Base-by-base conservation (phyloP, 2,113 vertebrate genomes). In the Macquaria ambigua region DNA sequence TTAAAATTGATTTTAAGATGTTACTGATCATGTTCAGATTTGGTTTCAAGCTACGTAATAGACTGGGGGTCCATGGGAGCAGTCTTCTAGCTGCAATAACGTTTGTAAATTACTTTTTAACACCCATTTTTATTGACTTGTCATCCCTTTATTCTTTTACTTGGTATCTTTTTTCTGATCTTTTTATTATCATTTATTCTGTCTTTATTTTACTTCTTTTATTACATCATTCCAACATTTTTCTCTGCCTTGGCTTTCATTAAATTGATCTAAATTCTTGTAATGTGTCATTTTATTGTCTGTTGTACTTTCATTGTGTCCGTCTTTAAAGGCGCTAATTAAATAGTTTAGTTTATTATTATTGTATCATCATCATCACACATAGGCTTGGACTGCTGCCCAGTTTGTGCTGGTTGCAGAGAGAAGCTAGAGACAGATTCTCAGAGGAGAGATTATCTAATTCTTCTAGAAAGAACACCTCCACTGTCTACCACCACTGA, bases 381-480 rank as follows among this genome's bases (percentile, higher is more conserved):
- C 37, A 31, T 9, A 25, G n/a, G 10, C 50, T 69, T 50, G 64
- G 76, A 74, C 56, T 43, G 55, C 23, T 74, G 64, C 64, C 76
- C 73, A 21, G 31, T 77, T 61, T 41, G 58, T 48, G 61, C 53
- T 70, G 4, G 16, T 77, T 72, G 31, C 48, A 82, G 52, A 59
- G 67, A 70, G 58, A 74, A 43, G 59, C 70, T 61, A 31, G 62
- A 84, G 67, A 56, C 6, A 21, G 12, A 58, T 77, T 89, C 84
- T 75, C 84, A 68, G 43, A 69, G 25, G 59, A 78, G 37, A 87
- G 46, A 52, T 82, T 73, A 87, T 76, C 71, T 74, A 41, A 55
- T 81, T 64, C 43, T 64, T 64, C 37, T 48, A 23, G 34, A 80
- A 79, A 69, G 56, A 53, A 74, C 80, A 73, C 80, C 63, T 67